Base-by-base conservation (phyloP, 2,888 invertebrate species). In the Cinara cedri region DNA sequence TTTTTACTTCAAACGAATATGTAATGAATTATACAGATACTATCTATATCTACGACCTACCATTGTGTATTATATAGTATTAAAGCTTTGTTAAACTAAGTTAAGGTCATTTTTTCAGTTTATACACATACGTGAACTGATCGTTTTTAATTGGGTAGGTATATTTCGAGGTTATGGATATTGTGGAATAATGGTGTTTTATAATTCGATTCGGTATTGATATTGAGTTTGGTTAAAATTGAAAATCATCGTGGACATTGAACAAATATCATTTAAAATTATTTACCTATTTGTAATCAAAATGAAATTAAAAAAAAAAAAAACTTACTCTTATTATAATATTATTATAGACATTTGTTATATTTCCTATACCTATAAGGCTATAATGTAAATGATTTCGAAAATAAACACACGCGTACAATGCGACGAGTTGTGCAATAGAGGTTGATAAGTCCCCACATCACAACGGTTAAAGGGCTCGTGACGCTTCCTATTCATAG, bases 401-500 rank as follows among this genome's bases (percentile, higher is more conserved):
- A 26, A 34, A 72, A 72, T 60, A 60, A 72, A 60, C 26, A 62
- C 19, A 46, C 60, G 26, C 49, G 51, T 63, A 63, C 62, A 76
- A 76, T 76, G 34, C 34, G 57, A 46, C 34, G 70, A 70, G 51
- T 51, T 60, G 19, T 60, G 51, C 21, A n/a, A 49, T 46, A 60
- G 34, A 34, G 34, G 78, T 78, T 66, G 60, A 70, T 78, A 70
- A 76, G 26, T 78, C 70, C 78, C 42, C 78, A 78, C 78, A 70
- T 70, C 21, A 34, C 57, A 34, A 70, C 70, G 14, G 78, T 78
- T 78, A 78, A 78, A 78, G 70, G 78, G 78, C 78, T 78, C 78
- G 78, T 78, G 78, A 78, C 78, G 78, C 78, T 78, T 78, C 78
- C 78, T 78, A 78, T 78, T 78, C 70, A 70, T 14, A 62, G 49